Evolutionary conservation across 2,888 invertebrate species (phyloP), one percentile per base, ranked within the genome.

Genomic region (Copidosoma aretas): DNA sequence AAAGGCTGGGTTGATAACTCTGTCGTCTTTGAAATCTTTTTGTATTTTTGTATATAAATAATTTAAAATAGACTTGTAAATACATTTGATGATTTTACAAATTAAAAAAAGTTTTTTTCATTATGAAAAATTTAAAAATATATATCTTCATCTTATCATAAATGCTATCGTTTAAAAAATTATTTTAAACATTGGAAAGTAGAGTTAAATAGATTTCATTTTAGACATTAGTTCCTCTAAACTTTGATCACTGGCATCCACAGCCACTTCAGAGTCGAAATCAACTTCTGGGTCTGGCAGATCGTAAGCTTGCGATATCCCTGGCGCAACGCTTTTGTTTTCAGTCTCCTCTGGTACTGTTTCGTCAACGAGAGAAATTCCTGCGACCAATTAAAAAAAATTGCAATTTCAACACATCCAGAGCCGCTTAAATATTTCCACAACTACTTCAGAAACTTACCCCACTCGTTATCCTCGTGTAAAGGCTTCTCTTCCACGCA

Each of bases 381-480:
- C 89, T 90, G 24, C 39, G 32, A 32, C 8, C 3, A 8, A 8
- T 32, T 32, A 5, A 32, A 8, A 68, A 70, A 51, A 56, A 43
- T 54, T n/a, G 57, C 21, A 25, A 64, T 39, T 68, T 63, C n/a
- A 41, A 41, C 41, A 2, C 41, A 62, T 49, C 10, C 4, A 46
- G 32, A 32, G 32, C 5, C 14, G n/a, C 25, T 22, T 51, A 24
- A 4, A 60, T 22, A 46, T 21, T 8, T 43, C 43, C 12, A 12
- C 43, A 59, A 41, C 12, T 53, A 19, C 10, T 53, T 24, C 4
- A 24, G n/a, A 24, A 24, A 46, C 12, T 25, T 87, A 87, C 96
- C 96, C 94, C 95, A 98, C 62, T 94, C 91, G 83, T 98, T 98
- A 54, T 93, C 93, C 73, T 93, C 93, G 81, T 97, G 97, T 14